phyloP scores from a whole-genome alignment of 2,888 invertebrate species.

The Rhopalosiphum nymphaeae region DNA sequence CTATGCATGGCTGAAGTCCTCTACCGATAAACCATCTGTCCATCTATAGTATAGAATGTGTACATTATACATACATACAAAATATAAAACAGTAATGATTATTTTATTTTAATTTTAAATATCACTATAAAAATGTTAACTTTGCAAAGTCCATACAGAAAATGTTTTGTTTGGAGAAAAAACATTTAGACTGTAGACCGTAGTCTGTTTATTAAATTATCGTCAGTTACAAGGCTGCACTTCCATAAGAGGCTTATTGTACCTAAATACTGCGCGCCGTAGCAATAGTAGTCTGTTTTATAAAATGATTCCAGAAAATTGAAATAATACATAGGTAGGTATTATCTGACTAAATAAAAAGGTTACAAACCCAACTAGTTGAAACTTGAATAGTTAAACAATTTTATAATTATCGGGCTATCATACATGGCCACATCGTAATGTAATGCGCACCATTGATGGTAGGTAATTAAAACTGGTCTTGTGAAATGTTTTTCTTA shows the following conservation, averaged over 20 bases:
- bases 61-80: background rate
- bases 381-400: background rate
- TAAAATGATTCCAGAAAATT: background rate
- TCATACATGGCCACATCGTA: background rate
- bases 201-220: conserved; percentile 46
- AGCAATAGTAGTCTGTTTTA: background rate
- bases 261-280: background rate
- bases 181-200: background rate
- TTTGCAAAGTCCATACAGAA: background rate
- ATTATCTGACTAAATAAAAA: background rate
- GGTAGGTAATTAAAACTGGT: background rate
- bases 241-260: conserved; percentile 41
- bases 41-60: background rate
- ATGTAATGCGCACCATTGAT: background rate
- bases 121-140: background rate
- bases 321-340: background rate
- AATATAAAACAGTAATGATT: background rate
- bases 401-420: too few relatives aligned
- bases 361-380: background rate
- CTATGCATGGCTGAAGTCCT: conserved; percentile 22
- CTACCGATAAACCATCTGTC: background rate
- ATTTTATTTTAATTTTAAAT: background rate
- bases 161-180: background rate
- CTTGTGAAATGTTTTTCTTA: background rate
- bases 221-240: conserved; percentile 53